Percentiles rank a stretch among this genome's conserved stretches.
These are phyloP conservation scores for Tiaroga cobitis DNA, from an alignment of 2,797 vertebrate genomes.

Conservation along the genomic window DNA sequence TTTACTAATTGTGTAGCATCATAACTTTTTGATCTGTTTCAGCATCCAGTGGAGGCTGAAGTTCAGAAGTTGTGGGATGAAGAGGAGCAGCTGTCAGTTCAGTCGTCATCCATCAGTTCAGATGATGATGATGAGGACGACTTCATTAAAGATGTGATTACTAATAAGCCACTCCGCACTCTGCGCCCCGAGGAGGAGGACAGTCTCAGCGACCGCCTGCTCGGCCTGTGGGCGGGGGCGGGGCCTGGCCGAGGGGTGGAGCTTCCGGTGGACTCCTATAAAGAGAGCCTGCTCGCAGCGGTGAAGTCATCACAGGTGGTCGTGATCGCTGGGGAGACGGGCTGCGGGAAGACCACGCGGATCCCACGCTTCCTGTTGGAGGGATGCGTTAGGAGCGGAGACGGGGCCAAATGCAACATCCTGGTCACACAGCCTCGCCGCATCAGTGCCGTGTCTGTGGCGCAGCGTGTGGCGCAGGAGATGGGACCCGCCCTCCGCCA, in stretches of 20 bases:
- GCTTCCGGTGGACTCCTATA: conserved; percentile 89
- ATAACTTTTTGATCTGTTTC: conserved; percentile 2
- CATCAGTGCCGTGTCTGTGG: conserved; percentile 95
- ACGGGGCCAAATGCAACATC: conserved; percentile 88
- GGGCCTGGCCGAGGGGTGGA: conserved; percentile 67
- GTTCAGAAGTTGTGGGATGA: conserved; percentile 82
- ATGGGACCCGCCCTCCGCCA: conserved; percentile 86
- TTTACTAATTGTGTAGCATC: not conserved
- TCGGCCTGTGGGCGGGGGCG: conserved; percentile 83
- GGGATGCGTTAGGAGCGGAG: conserved; percentile 77
- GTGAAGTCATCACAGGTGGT: conserved; percentile 86
- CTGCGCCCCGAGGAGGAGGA: conserved; percentile 73
- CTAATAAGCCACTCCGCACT: conserved; percentile 80
- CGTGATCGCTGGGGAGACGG: conserved; percentile 93
- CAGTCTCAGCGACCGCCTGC: conserved; percentile 77
- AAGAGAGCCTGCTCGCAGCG: conserved; percentile 81
- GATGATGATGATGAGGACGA: conserved; percentile 79
- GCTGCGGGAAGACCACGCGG: conserved; percentile 95
- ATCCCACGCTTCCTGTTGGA: conserved; percentile 94
- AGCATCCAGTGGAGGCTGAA: conserved; percentile 85
- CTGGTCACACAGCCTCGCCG: conserved; percentile 94
- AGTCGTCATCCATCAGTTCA: conserved; percentile 35
- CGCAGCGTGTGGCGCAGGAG: conserved; percentile 90
- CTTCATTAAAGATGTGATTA: conserved; percentile 84
- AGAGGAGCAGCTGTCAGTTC: conserved; percentile 61